These are phyloP conservation scores for Rhagium mordax DNA, from an alignment of 2,888 invertebrate genomes.

Conservation along the genomic window DNA sequence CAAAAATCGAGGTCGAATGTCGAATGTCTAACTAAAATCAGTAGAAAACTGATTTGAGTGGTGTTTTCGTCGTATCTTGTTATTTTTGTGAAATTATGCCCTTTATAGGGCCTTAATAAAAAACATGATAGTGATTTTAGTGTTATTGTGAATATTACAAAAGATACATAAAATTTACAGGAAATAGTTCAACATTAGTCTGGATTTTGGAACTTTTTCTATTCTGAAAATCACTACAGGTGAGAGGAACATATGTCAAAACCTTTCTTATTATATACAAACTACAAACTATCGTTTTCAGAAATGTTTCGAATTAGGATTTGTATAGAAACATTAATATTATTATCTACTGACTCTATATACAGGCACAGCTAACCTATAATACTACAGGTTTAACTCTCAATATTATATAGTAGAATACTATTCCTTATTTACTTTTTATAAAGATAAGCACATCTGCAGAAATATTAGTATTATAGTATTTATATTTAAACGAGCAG, in stretches of 20 bases:
- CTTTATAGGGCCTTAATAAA: constrained; percentile 21
- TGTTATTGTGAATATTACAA: constrained; percentile 12
- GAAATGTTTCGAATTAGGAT: neutral
- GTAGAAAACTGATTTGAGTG: neutral
- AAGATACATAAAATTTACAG: neutral
- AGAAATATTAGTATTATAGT: too few species aligned
- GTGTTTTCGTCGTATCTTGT: neutral
- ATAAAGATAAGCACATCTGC: too few species aligned
- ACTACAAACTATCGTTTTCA: constrained; percentile 7
- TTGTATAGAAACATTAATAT: neutral
- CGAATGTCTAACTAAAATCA: constrained; percentile 16
- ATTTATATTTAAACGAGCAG: too few species aligned
- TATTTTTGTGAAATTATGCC: constrained; percentile 32
- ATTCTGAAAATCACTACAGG: constrained; percentile 18
- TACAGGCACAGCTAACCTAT: too few species aligned
- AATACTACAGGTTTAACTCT: neutral
- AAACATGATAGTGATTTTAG: constrained; percentile 29
- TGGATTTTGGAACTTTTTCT: neutral
- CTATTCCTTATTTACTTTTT: too few species aligned
- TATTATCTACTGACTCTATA: neutral
- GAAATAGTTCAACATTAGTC: neutral
- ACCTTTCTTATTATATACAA: constrained; percentile 16
- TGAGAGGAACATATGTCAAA: constrained; percentile 39
- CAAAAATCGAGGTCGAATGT: constrained; percentile 23
- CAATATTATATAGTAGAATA: too few species aligned